Evolutionary conservation across 2,797 vertebrate species (phyloP).

Genomic region (Molossus molossus): DNA sequence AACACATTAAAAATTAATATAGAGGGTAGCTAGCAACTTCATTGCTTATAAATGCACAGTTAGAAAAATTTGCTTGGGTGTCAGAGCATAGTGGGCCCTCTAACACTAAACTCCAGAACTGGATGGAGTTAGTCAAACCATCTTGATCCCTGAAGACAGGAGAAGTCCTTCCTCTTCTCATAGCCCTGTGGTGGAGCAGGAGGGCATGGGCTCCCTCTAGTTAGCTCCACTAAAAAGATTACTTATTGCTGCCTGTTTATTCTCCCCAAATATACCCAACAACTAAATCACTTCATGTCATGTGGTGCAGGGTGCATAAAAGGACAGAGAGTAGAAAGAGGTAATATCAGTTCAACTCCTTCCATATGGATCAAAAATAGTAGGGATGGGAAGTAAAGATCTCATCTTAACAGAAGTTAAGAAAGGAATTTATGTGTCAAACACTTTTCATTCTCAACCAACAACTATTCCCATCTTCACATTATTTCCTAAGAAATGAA

Average conservation of each 20-base stretch:
- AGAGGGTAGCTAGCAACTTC: not conserved
- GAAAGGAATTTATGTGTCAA: not conserved
- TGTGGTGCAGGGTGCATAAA: not conserved
- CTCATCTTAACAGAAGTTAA: not conserved
- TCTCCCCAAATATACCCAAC: not conserved
- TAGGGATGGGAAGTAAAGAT: not conserved
- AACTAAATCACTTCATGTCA: not conserved
- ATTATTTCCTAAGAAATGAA: not conserved
- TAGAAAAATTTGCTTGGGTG: not conserved
- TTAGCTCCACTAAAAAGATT: not conserved
- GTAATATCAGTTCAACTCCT: not conserved
- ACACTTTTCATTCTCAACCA: not conserved
- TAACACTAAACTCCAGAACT: not conserved
- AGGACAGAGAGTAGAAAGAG: not conserved
- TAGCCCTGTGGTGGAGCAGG: rapidly evolving
- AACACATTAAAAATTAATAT: conserved; percentile 8
- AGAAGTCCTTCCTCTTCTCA: not conserved
- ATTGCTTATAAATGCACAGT: not conserved
- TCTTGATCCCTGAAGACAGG: not conserved
- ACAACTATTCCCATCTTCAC: not conserved
- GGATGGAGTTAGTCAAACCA: not conserved
- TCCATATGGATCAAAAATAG: not conserved
- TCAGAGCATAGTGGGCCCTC: not conserved
- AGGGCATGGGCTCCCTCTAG: not conserved
- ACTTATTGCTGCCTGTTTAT: not conserved